These are phyloP conservation scores for Drosophila formosana DNA, from an alignment of 2,888 invertebrate genomes.

Conservation along the genomic window DNA sequence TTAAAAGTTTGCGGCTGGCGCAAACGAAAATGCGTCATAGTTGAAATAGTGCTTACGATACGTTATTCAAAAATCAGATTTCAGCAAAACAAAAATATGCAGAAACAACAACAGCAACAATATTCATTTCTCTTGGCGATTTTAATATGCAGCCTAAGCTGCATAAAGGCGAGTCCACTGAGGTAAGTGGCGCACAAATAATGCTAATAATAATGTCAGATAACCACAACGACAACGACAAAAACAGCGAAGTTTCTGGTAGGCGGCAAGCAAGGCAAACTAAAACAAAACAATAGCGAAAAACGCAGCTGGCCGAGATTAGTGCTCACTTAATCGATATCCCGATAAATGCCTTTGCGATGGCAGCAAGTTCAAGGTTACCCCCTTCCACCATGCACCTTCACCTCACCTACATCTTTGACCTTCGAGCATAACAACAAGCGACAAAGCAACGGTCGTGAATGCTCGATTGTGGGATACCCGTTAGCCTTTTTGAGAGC, in stretches of 20 bases:
- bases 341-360: conserved; percentile 31
- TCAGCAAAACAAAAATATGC: conserved; percentile 40
- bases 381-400: not conserved
- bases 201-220: conserved; percentile 1
- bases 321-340: conserved; percentile 46
- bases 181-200: conserved; percentile 37
- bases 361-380: conserved; percentile 71
- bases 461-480: too few species aligned
- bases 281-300: conserved; percentile 11
- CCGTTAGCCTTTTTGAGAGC: too few species aligned
- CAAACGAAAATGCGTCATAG: conserved; percentile 39
- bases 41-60: conserved; percentile 31
- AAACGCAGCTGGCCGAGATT: not conserved
- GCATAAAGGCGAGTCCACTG: conserved; percentile 33
- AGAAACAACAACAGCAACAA: conserved; percentile 46
- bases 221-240: not conserved
- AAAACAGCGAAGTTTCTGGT: conserved; percentile 35
- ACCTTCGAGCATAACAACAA: conserved; percentile 7
- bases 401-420: not conserved
- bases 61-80: conserved; percentile 37
- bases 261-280: conserved; percentile 14
- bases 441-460: not conserved
- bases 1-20: not conserved
- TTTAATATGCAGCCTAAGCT: conserved; percentile 34
- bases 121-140: conserved; percentile 20